These are phyloP conservation scores for Vesta saturnalis DNA, from an alignment of 2,888 invertebrate species.

Conservation along the genomic window DNA sequence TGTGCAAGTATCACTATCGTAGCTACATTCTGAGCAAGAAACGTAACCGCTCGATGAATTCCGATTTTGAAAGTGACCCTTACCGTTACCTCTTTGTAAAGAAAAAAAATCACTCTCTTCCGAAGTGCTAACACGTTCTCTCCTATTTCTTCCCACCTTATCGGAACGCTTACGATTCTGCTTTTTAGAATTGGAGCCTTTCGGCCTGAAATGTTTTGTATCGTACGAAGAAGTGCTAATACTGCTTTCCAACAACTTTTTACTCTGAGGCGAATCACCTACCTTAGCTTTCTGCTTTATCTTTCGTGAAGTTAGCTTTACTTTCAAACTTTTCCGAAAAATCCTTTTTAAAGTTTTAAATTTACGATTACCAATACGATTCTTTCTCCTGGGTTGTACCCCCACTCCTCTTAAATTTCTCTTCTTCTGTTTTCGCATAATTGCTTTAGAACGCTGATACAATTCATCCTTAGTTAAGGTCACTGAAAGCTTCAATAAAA, in stretches of 20 bases:
- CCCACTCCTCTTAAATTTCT: slow-evolving; percentile 70
- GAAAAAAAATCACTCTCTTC: slow-evolving; percentile 64
- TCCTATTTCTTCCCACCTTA: slow-evolving; percentile 16
- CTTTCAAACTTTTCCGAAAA: slow-evolving; percentile 69
- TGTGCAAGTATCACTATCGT: slow-evolving; percentile 85
- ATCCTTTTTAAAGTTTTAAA: slow-evolving; percentile 61
- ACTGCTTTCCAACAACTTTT: slow-evolving; percentile 66
- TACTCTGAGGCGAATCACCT: not conserved
- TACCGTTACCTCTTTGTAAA: slow-evolving; percentile 53
- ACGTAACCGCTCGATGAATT: slow-evolving; percentile 74
- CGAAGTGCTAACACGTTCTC: slow-evolving; percentile 57
- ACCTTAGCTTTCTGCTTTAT: not conserved
- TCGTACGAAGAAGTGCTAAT: slow-evolving; percentile 72
- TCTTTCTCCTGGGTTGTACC: slow-evolving; percentile 59
- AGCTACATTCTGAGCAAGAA: slow-evolving; percentile 88
- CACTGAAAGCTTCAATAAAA: slow-evolving; percentile 85
- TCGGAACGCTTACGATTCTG: slow-evolving; percentile 51
- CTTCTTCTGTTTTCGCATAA: slow-evolving; percentile 86
- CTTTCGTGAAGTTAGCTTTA: slow-evolving; percentile 29
- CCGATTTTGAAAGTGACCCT: slow-evolving; percentile 55
- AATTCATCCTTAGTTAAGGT: slow-evolving; percentile 93
- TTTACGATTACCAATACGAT: slow-evolving; percentile 53
- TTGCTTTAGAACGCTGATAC: slow-evolving; percentile 88
- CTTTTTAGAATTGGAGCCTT: slow-evolving; percentile 61
- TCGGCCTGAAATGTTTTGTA: slow-evolving; percentile 69